Percentiles rank a stretch among this genome's conserved stretches.
These are phyloP conservation scores for Spialia ferax DNA, from an alignment of 2,888 invertebrate genomes.

Conservation along the genomic window DNA sequence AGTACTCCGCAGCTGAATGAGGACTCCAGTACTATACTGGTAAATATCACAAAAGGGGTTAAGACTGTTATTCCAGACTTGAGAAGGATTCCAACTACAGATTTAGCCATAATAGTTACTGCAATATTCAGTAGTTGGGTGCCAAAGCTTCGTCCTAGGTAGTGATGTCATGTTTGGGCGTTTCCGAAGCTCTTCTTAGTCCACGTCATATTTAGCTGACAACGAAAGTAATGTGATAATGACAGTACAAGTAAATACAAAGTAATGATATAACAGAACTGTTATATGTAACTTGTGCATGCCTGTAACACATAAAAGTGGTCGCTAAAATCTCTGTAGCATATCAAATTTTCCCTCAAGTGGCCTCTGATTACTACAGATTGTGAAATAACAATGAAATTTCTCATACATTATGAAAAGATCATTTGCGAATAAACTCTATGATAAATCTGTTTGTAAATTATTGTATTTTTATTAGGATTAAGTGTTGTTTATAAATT, in stretches of 20 bases:
- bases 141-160: constrained; percentile 4
- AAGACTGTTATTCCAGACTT: background rate
- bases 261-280: constrained; percentile 12
- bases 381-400: constrained; percentile 7
- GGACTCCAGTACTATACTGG: no score
- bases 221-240: constrained; percentile 21
- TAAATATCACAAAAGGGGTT: background rate
- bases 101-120: background rate
- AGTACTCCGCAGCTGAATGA: background rate
- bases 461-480: constrained; percentile 21
- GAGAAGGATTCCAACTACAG: background rate
- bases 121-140: background rate
- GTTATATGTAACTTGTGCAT: constrained; percentile 21
- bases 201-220: constrained; percentile 21
- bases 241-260: constrained; percentile 23
- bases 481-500: constrained; percentile 29
- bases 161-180: background rate
- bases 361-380: background rate
- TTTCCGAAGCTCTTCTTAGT: constrained; percentile 5
- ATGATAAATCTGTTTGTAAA: constrained; percentile 27
- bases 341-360: constrained; percentile 1
- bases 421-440: constrained; percentile 23
- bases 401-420: constrained; percentile 7
- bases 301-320: constrained; percentile 9
- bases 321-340: no score